phyloP scores from a whole-genome alignment of 1,140 invertebrate genomes.

The Caenorhabditis inopinata region DNA sequence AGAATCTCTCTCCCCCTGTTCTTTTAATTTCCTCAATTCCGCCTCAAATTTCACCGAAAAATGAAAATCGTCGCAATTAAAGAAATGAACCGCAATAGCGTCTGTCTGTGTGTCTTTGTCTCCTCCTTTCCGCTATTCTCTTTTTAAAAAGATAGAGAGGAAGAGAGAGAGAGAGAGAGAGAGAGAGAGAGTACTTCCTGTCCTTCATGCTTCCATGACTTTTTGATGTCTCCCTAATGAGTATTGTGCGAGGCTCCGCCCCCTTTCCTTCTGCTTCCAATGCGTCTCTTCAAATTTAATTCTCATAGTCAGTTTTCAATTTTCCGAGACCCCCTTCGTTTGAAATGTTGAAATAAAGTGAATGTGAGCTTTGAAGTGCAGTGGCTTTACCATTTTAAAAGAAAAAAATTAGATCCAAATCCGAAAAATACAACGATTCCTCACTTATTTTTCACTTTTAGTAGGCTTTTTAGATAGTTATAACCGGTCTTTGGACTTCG shows the following conservation, averaged over 20 bases:
- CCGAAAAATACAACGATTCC: too few relatives aligned
- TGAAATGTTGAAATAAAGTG: too few relatives aligned
- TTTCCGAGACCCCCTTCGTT: too few relatives aligned
- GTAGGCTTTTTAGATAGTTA: too few relatives aligned
- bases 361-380: too few relatives aligned
- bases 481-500: too few relatives aligned
- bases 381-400: too few relatives aligned
- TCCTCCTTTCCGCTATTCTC: too few relatives aligned
- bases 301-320: neutral
- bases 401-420: too few relatives aligned
- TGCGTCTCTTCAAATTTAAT: slow-evolving; percentile 18
- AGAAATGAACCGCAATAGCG: slow-evolving; percentile 17
- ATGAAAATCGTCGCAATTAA: slow-evolving; percentile 23
- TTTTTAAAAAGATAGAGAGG: too few relatives aligned
- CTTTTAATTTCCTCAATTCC: neutral
- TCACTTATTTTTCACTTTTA: too few relatives aligned
- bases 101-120: neutral
- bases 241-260: neutral
- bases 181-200: neutral
- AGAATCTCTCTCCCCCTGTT: neutral
- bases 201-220: slow-evolving; percentile 28
- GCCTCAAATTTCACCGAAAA: slow-evolving; percentile 18
- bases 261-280: neutral
- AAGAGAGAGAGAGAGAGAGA: too few relatives aligned
- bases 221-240: slow-evolving; percentile 31